Conservation (phyloP, 2,888 invertebrate species). For the Nemotelus nigrinus region DNA sequence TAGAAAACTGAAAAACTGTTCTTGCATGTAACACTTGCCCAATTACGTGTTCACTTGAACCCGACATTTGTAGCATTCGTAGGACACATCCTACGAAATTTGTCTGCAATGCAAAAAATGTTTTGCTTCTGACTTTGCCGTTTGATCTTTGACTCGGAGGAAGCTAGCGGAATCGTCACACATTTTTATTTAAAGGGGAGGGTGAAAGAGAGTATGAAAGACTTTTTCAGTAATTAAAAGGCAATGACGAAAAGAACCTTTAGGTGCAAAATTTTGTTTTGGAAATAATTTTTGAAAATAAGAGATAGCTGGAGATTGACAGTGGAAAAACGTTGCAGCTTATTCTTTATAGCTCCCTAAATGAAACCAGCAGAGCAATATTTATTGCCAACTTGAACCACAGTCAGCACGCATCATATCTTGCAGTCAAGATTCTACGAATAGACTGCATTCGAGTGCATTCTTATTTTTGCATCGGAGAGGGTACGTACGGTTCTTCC, state of each 20-base stretch:
- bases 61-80: constrained; percentile 36
- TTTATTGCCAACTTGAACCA: constrained; percentile 45
- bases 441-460: neutral
- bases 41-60: constrained; percentile 29
- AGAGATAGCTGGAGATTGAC: no score
- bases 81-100: constrained; percentile 51
- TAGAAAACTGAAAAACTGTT: neutral
- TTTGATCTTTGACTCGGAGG: constrained; percentile 43
- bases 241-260: no score
- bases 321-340: no score
- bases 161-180: constrained; percentile 47
- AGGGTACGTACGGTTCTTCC: neutral
- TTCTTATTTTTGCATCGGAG: neutral
- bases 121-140: constrained; percentile 29
- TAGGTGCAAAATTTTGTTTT: no score
- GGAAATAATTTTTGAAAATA: no score
- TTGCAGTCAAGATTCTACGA: constrained; percentile 8
- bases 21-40: constrained; percentile 31
- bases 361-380: neutral
- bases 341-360: no score
- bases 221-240: no score
- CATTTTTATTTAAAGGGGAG: constrained; percentile 29
- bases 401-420: neutral
- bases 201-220: no score
- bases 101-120: constrained; percentile 37